These are phyloP conservation scores for Caenorhabditis sp. DNA, from an alignment of 2,888 invertebrate species.

Conservation along the genomic window DNA sequence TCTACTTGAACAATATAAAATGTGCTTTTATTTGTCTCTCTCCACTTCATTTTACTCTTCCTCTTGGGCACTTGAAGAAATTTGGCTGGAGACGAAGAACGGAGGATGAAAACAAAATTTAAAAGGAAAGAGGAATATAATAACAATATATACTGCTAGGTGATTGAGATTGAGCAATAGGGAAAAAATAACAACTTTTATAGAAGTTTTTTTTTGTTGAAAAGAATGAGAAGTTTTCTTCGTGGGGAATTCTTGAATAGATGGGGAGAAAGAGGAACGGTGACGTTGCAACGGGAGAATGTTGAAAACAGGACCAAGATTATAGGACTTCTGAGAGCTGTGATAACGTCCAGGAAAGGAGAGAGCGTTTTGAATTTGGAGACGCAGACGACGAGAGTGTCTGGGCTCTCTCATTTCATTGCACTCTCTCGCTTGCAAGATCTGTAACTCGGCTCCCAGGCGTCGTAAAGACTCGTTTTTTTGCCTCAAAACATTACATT, in stretches of 20 bases:
- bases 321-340: too few species aligned
- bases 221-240: conserved; percentile 6
- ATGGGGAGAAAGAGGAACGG: background rate
- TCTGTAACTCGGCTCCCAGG: too few species aligned
- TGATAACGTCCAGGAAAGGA: too few species aligned
- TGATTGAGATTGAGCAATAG: conserved; percentile 8
- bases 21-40: conserved; percentile 11
- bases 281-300: too few species aligned
- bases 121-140: conserved; percentile 16
- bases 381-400: too few species aligned
- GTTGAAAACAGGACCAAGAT: too few species aligned
- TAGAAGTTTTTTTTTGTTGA: conserved; percentile 10
- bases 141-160: conserved; percentile 21
- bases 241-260: background rate
- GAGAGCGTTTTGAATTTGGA: too few species aligned
- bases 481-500: too few species aligned
- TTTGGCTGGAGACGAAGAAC: conserved; percentile 14
- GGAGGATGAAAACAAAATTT: conserved; percentile 7
- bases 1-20: conserved; percentile 22
- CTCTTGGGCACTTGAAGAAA: conserved; percentile 27
- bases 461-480: too few species aligned
- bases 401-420: too few species aligned
- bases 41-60: conserved; percentile 32
- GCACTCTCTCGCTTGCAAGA: too few species aligned
- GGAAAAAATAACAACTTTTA: conserved; percentile 19